These are phyloP conservation scores for Ips typographus DNA, from an alignment of 1,140 invertebrate species.

Conservation along the genomic window DNA sequence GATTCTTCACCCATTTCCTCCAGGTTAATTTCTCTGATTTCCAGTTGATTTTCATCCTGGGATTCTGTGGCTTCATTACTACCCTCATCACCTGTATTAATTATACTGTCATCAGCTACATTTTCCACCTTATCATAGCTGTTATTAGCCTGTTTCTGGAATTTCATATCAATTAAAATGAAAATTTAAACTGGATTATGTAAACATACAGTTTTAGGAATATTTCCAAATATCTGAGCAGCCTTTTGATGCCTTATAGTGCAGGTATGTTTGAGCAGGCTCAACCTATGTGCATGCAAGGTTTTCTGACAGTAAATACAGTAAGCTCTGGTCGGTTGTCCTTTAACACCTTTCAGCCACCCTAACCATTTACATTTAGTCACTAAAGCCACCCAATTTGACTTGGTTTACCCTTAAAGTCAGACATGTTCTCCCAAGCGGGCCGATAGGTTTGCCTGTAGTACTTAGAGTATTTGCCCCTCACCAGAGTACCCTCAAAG, in stretches of 20 bases:
- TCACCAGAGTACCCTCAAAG: neutral
- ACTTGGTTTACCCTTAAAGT: conserved; percentile 57
- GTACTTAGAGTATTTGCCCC: conserved; percentile 43
- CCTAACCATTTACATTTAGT: conserved; percentile 47
- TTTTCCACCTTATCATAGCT: neutral
- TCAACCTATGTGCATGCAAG: conserved; percentile 62
- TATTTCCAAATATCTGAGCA: conserved; percentile 44
- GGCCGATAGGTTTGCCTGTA: conserved; percentile 62
- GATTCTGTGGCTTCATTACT: neutral
- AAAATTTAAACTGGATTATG: too few relatives aligned
- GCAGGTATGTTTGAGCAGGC: conserved; percentile 61
- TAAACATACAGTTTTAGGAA: too few relatives aligned
- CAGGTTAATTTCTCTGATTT: conserved; percentile 20
- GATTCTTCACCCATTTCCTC: neutral
- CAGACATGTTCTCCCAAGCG: conserved; percentile 60
- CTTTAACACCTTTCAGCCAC: conserved; percentile 58
- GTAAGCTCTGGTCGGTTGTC: conserved; percentile 58
- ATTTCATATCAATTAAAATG: too few relatives aligned
- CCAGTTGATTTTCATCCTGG: conserved; percentile 11
- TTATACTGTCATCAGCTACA: neutral
- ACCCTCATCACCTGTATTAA: neutral
- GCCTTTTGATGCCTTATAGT: conserved; percentile 61
- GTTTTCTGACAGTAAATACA: conserved; percentile 61
- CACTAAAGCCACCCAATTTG: neutral
- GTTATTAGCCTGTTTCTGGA: too few relatives aligned